Conservation (phyloP, 2,113 vertebrate species). For the Siniperca chuatsi region DNA sequence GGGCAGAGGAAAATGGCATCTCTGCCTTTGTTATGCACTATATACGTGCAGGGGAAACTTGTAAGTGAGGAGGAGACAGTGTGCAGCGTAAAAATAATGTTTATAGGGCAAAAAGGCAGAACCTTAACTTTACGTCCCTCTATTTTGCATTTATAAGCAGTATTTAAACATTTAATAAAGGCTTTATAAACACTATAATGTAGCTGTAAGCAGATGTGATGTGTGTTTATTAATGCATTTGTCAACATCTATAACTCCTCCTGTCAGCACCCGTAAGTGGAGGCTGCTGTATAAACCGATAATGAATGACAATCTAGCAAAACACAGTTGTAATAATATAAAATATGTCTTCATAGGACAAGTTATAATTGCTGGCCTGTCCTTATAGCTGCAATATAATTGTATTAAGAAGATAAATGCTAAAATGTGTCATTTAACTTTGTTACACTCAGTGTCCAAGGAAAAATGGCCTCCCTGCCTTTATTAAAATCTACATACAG, state of each 20-base stretch:
- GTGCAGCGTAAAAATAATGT: not conserved
- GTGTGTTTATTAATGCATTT: not conserved
- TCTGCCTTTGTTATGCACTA: not conserved
- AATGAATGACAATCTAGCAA: not conserved
- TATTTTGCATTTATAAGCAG: not conserved
- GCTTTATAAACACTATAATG: not conserved
- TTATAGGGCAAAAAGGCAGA: not conserved
- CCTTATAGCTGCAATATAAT: not conserved
- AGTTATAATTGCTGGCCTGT: not conserved
- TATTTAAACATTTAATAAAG: not conserved
- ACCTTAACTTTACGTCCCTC: not conserved
- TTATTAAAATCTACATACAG: not conserved
- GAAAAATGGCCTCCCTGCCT: not conserved
- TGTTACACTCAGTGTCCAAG: not conserved
- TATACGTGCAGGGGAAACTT: not conserved
- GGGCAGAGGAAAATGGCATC: not conserved
- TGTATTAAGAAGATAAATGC: not conserved
- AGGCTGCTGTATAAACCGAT: not conserved
- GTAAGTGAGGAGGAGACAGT: not conserved
- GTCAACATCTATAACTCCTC: not conserved
- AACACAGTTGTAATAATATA: not conserved
- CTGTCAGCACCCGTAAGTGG: too few species aligned
- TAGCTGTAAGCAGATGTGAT: not conserved
- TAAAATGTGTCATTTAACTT: not conserved
- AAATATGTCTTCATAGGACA: not conserved